Conservation (phyloP, 2,888 invertebrate species). For the Cabera pusaria region DNA sequence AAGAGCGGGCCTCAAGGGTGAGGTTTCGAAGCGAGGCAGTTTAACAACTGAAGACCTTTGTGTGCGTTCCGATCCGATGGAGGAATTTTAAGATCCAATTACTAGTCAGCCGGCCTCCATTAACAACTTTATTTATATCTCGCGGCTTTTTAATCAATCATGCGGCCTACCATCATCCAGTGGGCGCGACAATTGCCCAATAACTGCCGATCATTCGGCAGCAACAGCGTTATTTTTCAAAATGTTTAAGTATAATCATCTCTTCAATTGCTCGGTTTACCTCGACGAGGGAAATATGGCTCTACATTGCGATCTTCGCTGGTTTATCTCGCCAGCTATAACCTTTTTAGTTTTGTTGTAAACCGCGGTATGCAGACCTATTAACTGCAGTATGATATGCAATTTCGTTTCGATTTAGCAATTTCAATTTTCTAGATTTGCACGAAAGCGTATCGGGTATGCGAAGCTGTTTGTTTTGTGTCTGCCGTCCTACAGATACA, state of each 20-base stretch:
- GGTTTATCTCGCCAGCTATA: constrained; percentile 1
- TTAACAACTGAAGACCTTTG: constrained; percentile 31
- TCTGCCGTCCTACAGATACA: no score
- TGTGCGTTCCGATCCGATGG: constrained; percentile 55
- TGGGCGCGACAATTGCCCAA: constrained; percentile 56
- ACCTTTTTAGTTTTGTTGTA: constrained; percentile 6
- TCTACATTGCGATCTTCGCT: not conserved
- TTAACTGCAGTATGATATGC: no score
- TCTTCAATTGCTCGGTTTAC: constrained; percentile 13
- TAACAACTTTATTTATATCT: constrained; percentile 78
- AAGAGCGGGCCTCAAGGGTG: constrained; percentile 22
- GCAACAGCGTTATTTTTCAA: constrained; percentile 34
- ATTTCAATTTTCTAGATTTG: no score
- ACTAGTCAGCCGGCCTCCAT: constrained; percentile 61
- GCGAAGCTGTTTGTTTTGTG: no score
- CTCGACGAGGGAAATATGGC: constrained; percentile 4
- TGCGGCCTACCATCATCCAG: constrained; percentile 64
- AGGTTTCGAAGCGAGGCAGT: constrained; percentile 24
- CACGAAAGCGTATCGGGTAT: no score
- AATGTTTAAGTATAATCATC: constrained; percentile 21
- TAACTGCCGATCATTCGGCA: constrained; percentile 50
- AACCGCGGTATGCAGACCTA: no score
- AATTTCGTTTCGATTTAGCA: no score
- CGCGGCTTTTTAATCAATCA: constrained; percentile 80
- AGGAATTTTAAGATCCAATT: constrained; percentile 75